Base-by-base conservation (phyloP, 2,113 vertebrate species). In the Sinocyclocheilus anophthalmus region DNA sequence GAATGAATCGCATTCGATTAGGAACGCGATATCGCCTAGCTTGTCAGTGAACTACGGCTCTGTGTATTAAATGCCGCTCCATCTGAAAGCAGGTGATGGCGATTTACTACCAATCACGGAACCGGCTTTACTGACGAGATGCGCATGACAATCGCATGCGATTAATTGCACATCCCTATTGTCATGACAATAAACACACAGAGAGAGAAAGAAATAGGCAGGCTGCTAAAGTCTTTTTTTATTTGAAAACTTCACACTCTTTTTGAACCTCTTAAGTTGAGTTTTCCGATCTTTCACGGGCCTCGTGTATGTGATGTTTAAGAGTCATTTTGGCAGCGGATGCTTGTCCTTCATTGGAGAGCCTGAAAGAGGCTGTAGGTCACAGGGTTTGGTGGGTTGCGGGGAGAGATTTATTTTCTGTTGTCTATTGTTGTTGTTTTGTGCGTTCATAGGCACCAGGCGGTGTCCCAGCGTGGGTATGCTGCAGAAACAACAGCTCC, bases 391-490 rank as follows among this genome's bases (percentile, higher is more conserved):
- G 79, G 63, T 50, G 81, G 45, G 63, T 67, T 82, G 16, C 33
- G 42, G 26, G n/a, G 20, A 59, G 50, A 73, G 50, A n/a, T 84
- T 75, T 84, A 59, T 73, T 84, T 73, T 55, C 69, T 84, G 69
- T 75, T 57, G 48, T 83, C 30, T 83, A 83, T 83, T 83, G 65
- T 83, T 73, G 57, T 75, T 53, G 30, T 75, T 73, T 59, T 57
- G 48, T 57, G 50, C 30, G 63, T 80, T 72, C 13, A 65, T 55
- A 72, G 13, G 63, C 63, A 72, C 65, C 20, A 24, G 61, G 61
- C 76, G 5, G 50, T 30, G 50, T 85, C 84, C 84, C 84, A 80
- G 84, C n/a, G 53, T 69, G 84, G 76, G 63, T 45, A 55, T 59
- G 84, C 76, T 39, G 65, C 37, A 0, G 67, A 67, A 85, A 77